Base-by-base conservation (phyloP, 2,797 vertebrate genomes). In the Meda fulgida region DNA sequence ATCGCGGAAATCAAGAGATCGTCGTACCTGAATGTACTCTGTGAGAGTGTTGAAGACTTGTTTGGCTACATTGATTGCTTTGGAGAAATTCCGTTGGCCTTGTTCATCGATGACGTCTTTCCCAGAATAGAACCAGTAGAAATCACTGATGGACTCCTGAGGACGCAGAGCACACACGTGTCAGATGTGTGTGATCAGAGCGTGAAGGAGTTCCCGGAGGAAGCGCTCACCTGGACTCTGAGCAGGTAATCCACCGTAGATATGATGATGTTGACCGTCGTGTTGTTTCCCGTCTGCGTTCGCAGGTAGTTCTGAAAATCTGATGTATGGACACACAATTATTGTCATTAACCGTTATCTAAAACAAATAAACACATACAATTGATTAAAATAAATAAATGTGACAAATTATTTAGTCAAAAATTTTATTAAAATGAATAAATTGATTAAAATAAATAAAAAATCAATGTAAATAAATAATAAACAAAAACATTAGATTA, bases 71-170 rank as follows among this genome's bases (percentile, higher is more conserved):
- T 98, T 97, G 86, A 99, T 99, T 7, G 98, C 98, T 93, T 99
- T 99, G 85, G 98, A 99, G 94, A 99, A 99, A 90, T 99, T 99
- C 34, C 97, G 94, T 88, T 98, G 97, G 31, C 98, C 98, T 90
- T 99, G 98, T 53, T 98, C 98, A 60, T 99, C 98, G 70, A 99
- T 98, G 55, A 99, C 95, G 69, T 99, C 98, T 89, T 99, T 99
- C 7, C 97, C 98, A 89, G 98, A 99, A 90, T 99, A 99, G 93
- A 97, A 99, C 97, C 98, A 99, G 88, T 99, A 99, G 89, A 99
- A 98, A 91, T 99, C 97, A 92, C 97, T 99, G 90, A 99, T 98
- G 10, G 97, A 99, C 89, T 99, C 97, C 97, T 99, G 86, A 16
- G 90, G 89, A 85, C 16, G 21, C 70, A 83, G 36, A 53, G 23